These are phyloP conservation scores for Micoletzkya japonica DNA, from an alignment of 2,888 invertebrate species.

Conservation along the genomic window DNA sequence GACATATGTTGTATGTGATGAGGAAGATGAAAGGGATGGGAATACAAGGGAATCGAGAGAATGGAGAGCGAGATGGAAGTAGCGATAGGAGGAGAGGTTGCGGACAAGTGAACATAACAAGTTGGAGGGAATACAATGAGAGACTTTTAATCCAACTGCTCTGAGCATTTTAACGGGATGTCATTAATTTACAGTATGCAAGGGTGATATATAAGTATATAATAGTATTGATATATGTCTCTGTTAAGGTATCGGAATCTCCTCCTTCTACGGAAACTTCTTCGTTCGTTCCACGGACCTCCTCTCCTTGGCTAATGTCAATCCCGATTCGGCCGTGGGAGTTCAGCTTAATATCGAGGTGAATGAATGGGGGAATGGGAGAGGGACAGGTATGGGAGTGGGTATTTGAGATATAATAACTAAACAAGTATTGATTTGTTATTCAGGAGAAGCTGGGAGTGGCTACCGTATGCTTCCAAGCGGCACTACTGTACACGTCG, in stretches of 20 bases:
- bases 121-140: too few relatives aligned
- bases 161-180: too few relatives aligned
- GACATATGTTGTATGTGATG: too few relatives aligned
- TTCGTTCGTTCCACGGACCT: constrained; percentile 97
- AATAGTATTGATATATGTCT: not conserved
- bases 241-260: constrained; percentile 82
- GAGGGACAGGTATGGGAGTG: not conserved
- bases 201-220: not conserved
- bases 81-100: too few relatives aligned
- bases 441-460: constrained; percentile 89
- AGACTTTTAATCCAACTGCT: too few relatives aligned
- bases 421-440: constrained; percentile 64
- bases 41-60: not conserved
- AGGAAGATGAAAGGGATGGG: too few relatives aligned
- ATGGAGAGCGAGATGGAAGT: not conserved
- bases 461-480: constrained; percentile 91
- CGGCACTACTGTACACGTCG: constrained; percentile 92
- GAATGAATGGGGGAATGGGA: not conserved
- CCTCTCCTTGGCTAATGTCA: constrained; percentile 91
- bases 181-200: not conserved
- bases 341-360: constrained; percentile 75
- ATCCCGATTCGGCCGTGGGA: constrained; percentile 95
- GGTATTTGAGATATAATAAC: not conserved
- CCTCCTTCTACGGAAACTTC: constrained; percentile 99
- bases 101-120: too few relatives aligned